Evolutionary conservation across 2,797 vertebrate genomes (phyloP), one percentile per base, ranked within the genome.

Genomic region (Molossus alvarezi): DNA sequence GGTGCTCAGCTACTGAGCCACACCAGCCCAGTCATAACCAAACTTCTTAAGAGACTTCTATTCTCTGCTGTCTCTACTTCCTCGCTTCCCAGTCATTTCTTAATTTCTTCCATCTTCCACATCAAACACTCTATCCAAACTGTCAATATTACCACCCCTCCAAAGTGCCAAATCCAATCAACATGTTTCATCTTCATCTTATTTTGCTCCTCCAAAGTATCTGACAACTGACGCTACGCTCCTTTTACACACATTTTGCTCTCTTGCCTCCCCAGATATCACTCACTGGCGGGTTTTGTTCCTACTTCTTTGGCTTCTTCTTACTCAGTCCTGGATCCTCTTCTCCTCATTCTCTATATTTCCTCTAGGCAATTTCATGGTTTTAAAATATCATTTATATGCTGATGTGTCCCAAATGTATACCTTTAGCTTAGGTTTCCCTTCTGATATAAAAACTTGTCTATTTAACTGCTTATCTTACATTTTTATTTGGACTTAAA

Each of bases 341-440:
- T 90, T 92, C 51, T 73, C 55, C 51, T 73, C 53, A 82, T 88
- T 85, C 60, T 95, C 71, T 91, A 11, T 72, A 90, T 86, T 91
- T 88, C 64, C 64, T 64, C 76, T 67, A 91, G 23, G 64, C 80
- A 48, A 95, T 89, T 65, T 92, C 62, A 92, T 29, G 67, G 17
- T 95, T 96, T 94, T 93, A 84, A 94, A 96, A 85, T 84, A 92
- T 29, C 37, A 77, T 51, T 94, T 94, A 91, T 67, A 91, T 72
- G 48, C 23, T 95, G 41, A 82, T 79, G 13, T 91, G 33, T 75
- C 71, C 25, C 90, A 55, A 91, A 91, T 65, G 27, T 48, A 18
- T 57, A 91, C 60, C 67, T 80, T 85, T 86, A 95, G 62, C 27
- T 92, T 73, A 91, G 62, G 77, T 94, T 93, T 95, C 27, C 86